These are phyloP conservation scores for Monoplex corrugatus DNA, from an alignment of 2,888 invertebrate genomes.

Conservation along the genomic window DNA sequence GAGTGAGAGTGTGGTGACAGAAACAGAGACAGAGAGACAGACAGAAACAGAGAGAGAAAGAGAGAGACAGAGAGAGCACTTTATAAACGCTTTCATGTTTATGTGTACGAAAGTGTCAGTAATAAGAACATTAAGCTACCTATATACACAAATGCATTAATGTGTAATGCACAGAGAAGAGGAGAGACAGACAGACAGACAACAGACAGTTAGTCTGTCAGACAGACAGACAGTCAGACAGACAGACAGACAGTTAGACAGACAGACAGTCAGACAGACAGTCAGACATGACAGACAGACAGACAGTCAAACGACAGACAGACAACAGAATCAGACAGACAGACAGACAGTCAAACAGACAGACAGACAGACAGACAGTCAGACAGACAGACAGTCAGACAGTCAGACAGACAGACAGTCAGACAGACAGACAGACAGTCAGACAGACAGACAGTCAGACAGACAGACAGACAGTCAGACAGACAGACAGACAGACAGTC, in stretches of 20 bases:
- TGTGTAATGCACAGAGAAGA: too few species aligned
- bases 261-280: neutral
- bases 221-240: neutral
- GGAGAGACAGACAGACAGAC: too few species aligned
- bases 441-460: neutral
- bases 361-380: too few species aligned
- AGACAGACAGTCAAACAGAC: too few species aligned
- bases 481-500: neutral
- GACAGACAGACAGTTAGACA: neutral
- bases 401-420: too few species aligned
- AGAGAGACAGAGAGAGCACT: too few species aligned
- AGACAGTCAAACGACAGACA: neutral
- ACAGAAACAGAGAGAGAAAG: too few species aligned
- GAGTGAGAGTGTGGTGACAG: neutral
- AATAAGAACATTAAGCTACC: too few species aligned
- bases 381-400: neutral
- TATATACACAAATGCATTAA: too few species aligned
- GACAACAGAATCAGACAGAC: neutral
- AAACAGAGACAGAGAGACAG: neutral
- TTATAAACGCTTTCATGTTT: too few species aligned
- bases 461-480: constrained; percentile 3
- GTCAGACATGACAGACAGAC: neutral
- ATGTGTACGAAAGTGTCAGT: too few species aligned
- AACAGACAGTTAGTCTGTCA: neutral
- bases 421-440: too few species aligned